Evolutionary conservation across 1,140 invertebrate species (phyloP).

Genomic region (Oedothorax gibbosus): DNA sequence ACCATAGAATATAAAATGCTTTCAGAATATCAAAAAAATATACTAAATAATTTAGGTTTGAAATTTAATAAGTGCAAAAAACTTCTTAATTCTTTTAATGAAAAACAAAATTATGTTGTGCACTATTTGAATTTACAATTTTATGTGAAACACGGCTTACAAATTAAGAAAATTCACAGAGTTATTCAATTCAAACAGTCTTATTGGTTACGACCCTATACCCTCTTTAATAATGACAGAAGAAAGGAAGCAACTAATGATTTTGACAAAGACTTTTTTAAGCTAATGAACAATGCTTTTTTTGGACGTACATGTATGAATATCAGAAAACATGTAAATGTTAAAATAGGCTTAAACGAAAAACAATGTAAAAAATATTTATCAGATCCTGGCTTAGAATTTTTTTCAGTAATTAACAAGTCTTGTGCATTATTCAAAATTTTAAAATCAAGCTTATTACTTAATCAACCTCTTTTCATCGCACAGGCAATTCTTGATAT

Average conservation of each 20-base stretch:
- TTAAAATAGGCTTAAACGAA: background rate
- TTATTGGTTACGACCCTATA: slow-evolving; percentile 8
- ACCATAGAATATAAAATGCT: background rate
- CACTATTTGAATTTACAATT: slow-evolving; percentile 6
- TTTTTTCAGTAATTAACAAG: slow-evolving; percentile 8
- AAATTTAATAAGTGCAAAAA: background rate
- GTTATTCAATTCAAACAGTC: slow-evolving; percentile 10
- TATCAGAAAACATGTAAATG: slow-evolving; percentile 2
- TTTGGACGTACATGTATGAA: slow-evolving; percentile 71
- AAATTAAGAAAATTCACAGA: slow-evolving; percentile 16
- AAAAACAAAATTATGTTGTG: background rate
- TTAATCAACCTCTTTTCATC: slow-evolving; percentile 33
- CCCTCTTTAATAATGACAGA: slow-evolving; percentile 46
- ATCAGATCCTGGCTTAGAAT: slow-evolving; percentile 63
- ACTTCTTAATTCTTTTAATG: background rate
- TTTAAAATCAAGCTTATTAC: slow-evolving; percentile 13
- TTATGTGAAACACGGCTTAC: background rate
- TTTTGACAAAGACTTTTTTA: slow-evolving; percentile 70
- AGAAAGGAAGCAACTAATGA: slow-evolving; percentile 66
- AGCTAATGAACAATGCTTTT: slow-evolving; percentile 69
- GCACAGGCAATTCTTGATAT: slow-evolving; percentile 63
- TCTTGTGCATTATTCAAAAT: slow-evolving; percentile 6
- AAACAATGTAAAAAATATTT: background rate
- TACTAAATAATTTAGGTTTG: no score
- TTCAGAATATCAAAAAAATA: background rate